These are phyloP conservation scores for Agrilus mali DNA, from an alignment of 2,888 invertebrate genomes.

Conservation along the genomic window DNA sequence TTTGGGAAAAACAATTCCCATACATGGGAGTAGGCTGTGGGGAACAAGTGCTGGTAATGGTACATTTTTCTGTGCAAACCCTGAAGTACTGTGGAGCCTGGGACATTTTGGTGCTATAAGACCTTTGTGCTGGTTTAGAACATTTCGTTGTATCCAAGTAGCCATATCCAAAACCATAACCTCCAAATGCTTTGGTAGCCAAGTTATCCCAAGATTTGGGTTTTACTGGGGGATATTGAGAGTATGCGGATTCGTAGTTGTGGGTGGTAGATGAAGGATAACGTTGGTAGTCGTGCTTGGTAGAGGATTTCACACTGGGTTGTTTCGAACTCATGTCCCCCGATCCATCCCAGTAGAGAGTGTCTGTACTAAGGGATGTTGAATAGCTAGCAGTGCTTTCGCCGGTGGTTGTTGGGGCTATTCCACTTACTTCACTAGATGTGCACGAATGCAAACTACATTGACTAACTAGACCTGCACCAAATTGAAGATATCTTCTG, in stretches of 20 bases:
- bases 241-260: slow-evolving; percentile 31
- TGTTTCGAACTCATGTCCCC: slow-evolving; percentile 29
- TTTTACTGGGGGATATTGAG: slow-evolving; percentile 44
- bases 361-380: slow-evolving; percentile 76
- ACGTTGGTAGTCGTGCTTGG: slow-evolving; percentile 29
- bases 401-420: slow-evolving; percentile 44
- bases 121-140: slow-evolving; percentile 30
- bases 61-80: slow-evolving; percentile 36
- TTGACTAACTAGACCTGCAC: slow-evolving; percentile 59
- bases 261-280: slow-evolving; percentile 31
- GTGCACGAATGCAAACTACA: slow-evolving; percentile 76
- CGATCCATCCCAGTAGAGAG: slow-evolving; percentile 65
- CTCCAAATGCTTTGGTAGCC: slow-evolving; percentile 73
- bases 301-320: slow-evolving; percentile 33
- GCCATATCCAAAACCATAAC: slow-evolving; percentile 78
- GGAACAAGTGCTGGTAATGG: slow-evolving; percentile 44
- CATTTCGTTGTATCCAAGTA: slow-evolving; percentile 51
- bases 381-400: slow-evolving; percentile 71
- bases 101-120: slow-evolving; percentile 31
- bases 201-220: slow-evolving; percentile 87
- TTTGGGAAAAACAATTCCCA: slow-evolving; percentile 16
- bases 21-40: slow-evolving; percentile 36
- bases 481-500: slow-evolving; percentile 49
- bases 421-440: slow-evolving; percentile 59
- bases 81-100: slow-evolving; percentile 29